Percentiles rank a stretch among this genome's conserved stretches.
These are phyloP conservation scores for Drosophila tropicalis DNA, from an alignment of 1,140 invertebrate species.

Conservation along the genomic window DNA sequence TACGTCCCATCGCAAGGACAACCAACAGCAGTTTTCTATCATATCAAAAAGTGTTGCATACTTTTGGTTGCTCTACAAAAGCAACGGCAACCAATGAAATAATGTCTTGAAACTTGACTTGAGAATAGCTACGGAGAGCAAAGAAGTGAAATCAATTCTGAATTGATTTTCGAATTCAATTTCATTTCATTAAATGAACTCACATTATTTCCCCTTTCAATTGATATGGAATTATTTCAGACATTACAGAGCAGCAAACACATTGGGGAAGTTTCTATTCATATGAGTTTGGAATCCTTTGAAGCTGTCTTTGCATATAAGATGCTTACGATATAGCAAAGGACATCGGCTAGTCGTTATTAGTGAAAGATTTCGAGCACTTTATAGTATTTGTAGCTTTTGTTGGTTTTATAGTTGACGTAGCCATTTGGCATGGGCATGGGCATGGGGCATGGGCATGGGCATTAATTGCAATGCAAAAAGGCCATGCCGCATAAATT, in stretches of 20 bases:
- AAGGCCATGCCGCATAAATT: conserved; percentile 75
- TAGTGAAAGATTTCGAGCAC: neutral
- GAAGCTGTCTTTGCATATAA: no score
- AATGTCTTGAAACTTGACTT: no score
- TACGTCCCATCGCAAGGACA: conserved; percentile 52
- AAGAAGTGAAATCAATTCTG: no score
- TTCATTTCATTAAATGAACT: neutral
- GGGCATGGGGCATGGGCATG: conserved; percentile 32
- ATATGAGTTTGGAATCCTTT: neutral
- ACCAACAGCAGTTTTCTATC: neutral
- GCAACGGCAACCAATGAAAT: no score
- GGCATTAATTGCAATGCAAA: conserved; percentile 75
- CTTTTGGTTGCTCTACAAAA: conserved; percentile 29
- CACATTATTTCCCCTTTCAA: neutral
- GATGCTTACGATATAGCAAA: neutral
- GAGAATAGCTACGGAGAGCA: no score
- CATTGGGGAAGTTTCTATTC: neutral
- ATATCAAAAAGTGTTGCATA: conserved; percentile 10
- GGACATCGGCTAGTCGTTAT: neutral
- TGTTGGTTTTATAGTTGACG: neutral
- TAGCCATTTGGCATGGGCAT: conserved; percentile 27
- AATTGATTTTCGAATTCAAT: no score
- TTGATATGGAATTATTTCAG: neutral
- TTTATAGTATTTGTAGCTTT: neutral
- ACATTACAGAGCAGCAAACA: neutral